A percentile compares a stretch with the other conserved stretches of the same genome.
phyloP scores from a whole-genome alignment of 1,140 invertebrate species.

The Portunus trituberculatus region DNA sequence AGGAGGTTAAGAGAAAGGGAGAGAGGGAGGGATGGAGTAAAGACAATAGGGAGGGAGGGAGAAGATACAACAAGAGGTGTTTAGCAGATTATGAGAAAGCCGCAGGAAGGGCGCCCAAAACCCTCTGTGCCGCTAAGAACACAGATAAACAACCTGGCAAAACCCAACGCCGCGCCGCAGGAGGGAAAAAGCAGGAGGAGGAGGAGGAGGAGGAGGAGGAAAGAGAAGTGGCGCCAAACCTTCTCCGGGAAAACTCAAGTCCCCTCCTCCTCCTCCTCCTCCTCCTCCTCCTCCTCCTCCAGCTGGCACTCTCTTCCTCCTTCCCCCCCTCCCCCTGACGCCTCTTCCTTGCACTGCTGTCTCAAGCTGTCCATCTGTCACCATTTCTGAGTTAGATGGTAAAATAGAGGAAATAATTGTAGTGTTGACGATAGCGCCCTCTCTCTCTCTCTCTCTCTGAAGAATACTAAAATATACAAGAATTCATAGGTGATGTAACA shows the following conservation, averaged over 20 bases:
- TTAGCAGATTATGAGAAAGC: not conserved
- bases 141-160: not conserved
- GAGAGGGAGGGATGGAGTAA: not conserved
- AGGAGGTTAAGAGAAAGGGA: not conserved
- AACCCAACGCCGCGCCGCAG: not conserved
- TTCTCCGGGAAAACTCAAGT: not conserved
- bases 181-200: not conserved
- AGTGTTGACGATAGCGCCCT: not conserved
- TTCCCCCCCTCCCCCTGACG: not conserved
- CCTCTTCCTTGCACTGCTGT: not conserved
- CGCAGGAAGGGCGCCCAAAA: not conserved
- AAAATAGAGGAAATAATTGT: no score
- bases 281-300: no score
- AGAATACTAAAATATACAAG: no score
- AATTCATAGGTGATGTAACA: no score
- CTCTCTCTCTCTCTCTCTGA: not conserved
- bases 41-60: not conserved
- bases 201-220: not conserved
- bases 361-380: not conserved
- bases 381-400: no score
- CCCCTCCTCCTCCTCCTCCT: not conserved
- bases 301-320: not conserved
- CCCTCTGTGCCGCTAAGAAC: slow-evolving; percentile 17
- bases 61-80: not conserved
- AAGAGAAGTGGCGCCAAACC: not conserved